Evolutionary conservation across 2,113 vertebrate species (phyloP).

Genomic region (Trachemys scripta): DNA sequence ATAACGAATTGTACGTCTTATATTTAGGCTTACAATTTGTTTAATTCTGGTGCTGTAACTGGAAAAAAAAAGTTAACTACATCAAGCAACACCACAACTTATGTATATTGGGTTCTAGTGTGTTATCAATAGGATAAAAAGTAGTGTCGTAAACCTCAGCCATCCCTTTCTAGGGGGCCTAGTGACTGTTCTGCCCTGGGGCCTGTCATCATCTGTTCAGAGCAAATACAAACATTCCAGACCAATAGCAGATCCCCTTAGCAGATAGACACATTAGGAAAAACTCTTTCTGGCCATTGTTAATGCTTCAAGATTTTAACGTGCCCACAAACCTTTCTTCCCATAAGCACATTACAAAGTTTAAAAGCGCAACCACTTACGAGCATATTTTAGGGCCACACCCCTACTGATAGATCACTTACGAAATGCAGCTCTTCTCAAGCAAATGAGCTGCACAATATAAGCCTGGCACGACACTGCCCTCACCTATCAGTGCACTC

Average conservation of each 20-base stretch:
- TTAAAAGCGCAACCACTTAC: not conserved
- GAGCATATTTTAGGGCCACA: not conserved
- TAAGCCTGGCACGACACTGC: not conserved
- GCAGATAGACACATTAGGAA: not conserved
- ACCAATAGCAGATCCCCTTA: not conserved
- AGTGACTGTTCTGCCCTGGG: no score
- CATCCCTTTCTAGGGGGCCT: no score
- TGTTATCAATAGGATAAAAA: no score
- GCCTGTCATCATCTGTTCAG: not conserved
- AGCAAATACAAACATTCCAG: not conserved
- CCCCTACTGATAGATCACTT: not conserved
- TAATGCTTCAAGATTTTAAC: not conserved
- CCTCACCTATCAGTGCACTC: not conserved
- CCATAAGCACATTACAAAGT: not conserved
- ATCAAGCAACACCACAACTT: no score
- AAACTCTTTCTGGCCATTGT: not conserved
- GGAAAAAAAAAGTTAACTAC: no score
- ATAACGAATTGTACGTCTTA: no score
- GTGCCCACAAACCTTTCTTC: not conserved
- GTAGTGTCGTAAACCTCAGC: no score
- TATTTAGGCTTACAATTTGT: no score
- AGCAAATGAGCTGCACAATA: not conserved
- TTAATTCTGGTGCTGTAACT: no score
- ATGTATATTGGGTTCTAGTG: no score
- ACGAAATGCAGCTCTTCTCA: not conserved